Conservation (phyloP, 2,888 invertebrate genomes). For the Campoplex capitator region DNA sequence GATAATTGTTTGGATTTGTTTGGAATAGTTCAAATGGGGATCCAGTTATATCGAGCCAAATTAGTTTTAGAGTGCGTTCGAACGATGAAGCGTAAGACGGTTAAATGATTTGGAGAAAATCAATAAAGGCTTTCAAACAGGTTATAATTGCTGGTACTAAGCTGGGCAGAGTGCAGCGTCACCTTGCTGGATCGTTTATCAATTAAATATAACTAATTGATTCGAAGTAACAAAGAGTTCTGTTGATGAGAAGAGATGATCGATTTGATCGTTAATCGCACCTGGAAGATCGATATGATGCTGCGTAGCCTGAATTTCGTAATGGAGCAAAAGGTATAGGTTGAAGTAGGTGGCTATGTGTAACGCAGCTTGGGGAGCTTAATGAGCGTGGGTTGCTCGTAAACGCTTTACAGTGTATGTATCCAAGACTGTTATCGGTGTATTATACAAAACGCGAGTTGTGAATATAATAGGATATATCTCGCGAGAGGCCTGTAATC, state of each 20-base stretch:
- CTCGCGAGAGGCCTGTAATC: slow-evolving; percentile 70
- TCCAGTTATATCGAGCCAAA: not conserved
- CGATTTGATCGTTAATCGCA: not conserved
- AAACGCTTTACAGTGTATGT: slow-evolving; percentile 56
- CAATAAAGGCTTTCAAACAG: not conserved
- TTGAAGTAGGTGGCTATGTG: slow-evolving; percentile 15
- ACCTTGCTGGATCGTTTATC: not conserved
- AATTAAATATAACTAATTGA: slow-evolving; percentile 1
- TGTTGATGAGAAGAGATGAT: not conserved
- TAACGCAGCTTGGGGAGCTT: slow-evolving; percentile 34
- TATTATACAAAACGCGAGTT: slow-evolving; percentile 67
- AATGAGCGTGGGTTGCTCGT: slow-evolving; percentile 66
- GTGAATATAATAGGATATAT: slow-evolving; percentile 65
- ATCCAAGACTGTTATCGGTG: slow-evolving; percentile 62
- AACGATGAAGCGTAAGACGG: not conserved
- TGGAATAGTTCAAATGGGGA: not conserved
- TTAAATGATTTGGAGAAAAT: not conserved
- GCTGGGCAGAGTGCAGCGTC: not conserved
- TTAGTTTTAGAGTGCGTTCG: not conserved
- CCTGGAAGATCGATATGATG: not conserved
- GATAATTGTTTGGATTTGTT: not conserved
- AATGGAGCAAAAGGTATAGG: not conserved
- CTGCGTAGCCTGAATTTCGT: not conserved
- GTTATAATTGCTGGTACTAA: not conserved
- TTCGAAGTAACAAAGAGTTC: slow-evolving; percentile 4